Evolutionary conservation across 2,797 vertebrate species (phyloP).

Genomic region (Halcyon smyrnensis): DNA sequence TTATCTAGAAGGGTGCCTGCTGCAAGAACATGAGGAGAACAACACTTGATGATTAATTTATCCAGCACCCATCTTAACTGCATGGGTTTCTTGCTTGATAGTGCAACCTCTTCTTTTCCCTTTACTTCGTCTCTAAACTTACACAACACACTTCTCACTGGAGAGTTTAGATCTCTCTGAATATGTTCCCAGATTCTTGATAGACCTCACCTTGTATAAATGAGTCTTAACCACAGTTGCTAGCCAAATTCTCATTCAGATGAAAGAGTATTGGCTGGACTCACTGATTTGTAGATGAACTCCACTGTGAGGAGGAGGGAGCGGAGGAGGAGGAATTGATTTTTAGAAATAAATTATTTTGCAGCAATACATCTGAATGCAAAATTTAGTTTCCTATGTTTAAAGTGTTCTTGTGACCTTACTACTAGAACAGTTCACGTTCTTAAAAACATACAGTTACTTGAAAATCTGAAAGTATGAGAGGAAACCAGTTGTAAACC

Average conservation of each 20-base stretch:
- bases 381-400: not conserved
- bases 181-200: not conserved
- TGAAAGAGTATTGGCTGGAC: not conserved
- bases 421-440: not conserved
- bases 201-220: not conserved
- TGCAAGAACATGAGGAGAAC: not conserved
- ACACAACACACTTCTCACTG: not conserved
- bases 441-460: not conserved
- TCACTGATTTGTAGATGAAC: not conserved
- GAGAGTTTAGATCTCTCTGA: not conserved
- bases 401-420: not conserved
- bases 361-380: not conserved
- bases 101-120: not conserved
- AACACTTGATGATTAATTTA: not conserved
- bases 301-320: not conserved
- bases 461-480: not conserved
- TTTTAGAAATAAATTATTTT: conserved; percentile 24
- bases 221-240: not conserved
- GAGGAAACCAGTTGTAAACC: not conserved
- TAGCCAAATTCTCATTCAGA: not conserved
- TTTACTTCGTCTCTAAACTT: not conserved
- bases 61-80: not conserved
- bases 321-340: not conserved
- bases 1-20: not conserved
- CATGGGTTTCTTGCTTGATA: not conserved